These are phyloP conservation scores for Prietella phreatophila DNA, from an alignment of 2,113 vertebrate genomes.

Conservation along the genomic window DNA sequence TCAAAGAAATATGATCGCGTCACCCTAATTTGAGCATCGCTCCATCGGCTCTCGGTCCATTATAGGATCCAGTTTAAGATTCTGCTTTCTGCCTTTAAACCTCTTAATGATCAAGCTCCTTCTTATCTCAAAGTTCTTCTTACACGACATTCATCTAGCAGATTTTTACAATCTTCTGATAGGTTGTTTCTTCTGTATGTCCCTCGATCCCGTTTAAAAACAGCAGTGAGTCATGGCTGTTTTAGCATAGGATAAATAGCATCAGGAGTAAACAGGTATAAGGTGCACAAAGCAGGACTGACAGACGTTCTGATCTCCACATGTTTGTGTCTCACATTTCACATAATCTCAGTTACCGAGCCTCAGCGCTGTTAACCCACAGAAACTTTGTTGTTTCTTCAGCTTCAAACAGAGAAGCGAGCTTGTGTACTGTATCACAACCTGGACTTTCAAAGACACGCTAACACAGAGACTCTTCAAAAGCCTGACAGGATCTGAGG, in stretches of 20 bases:
- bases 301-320: slow-evolving; percentile 10
- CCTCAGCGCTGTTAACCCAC: not conserved
- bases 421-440: slow-evolving; percentile 4
- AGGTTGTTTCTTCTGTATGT: too few species aligned
- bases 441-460: not conserved
- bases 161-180: too few species aligned
- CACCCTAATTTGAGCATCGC: too few species aligned
- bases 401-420: not conserved
- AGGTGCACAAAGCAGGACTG: not conserved
- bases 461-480: not conserved
- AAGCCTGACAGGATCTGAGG: not conserved
- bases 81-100: too few species aligned
- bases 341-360: slow-evolving; percentile 1
- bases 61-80: too few species aligned
- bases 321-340: slow-evolving; percentile 19
- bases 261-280: not conserved
- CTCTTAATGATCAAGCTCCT: too few species aligned
- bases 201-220: too few species aligned
- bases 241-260: not conserved
- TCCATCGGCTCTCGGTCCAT: too few species aligned
- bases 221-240: not conserved
- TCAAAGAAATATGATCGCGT: too few species aligned
- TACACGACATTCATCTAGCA: too few species aligned
- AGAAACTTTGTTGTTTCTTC: slow-evolving; percentile 20
- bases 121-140: too few species aligned